phyloP scores from a whole-genome alignment of 2,888 invertebrate genomes.

The Sinotaia quadrata region DNA sequence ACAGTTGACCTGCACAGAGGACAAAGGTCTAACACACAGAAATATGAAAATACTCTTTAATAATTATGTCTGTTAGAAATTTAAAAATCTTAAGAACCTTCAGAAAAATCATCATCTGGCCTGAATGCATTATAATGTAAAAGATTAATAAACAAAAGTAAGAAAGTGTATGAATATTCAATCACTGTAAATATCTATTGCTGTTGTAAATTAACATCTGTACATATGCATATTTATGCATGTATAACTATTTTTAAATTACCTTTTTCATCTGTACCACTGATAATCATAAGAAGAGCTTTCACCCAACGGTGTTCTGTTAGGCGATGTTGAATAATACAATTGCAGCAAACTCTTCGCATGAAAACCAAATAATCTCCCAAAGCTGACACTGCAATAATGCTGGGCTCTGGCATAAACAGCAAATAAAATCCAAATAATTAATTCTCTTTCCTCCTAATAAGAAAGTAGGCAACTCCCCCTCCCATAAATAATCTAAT shows the following conservation, averaged over 20 bases:
- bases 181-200: no score
- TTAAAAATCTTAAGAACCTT: no score
- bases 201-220: no score
- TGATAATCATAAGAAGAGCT: constrained; percentile 73
- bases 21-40: not conserved
- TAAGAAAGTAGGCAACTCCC: no score
- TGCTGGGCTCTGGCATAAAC: constrained; percentile 14
- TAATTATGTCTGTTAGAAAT: no score
- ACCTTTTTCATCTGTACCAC: constrained; percentile 36
- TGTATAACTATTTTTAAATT: not conserved
- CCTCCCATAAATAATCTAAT: no score
- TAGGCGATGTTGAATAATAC: constrained; percentile 73
- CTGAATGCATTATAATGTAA: no score
- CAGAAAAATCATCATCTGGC: no score
- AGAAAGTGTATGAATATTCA: no score
- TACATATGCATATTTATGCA: not conserved
- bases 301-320: constrained; percentile 75
- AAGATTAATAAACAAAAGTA: no score
- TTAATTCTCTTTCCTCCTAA: no score
- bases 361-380: constrained; percentile 77
- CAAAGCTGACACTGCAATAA: constrained; percentile 59
- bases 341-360: constrained; percentile 75
- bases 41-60: not conserved
- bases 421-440: no score
- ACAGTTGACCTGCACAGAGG: constrained; percentile 56